Evolutionary conservation across 1,140 invertebrate species (phyloP).

Genomic region (Drosophila athabasca): DNA sequence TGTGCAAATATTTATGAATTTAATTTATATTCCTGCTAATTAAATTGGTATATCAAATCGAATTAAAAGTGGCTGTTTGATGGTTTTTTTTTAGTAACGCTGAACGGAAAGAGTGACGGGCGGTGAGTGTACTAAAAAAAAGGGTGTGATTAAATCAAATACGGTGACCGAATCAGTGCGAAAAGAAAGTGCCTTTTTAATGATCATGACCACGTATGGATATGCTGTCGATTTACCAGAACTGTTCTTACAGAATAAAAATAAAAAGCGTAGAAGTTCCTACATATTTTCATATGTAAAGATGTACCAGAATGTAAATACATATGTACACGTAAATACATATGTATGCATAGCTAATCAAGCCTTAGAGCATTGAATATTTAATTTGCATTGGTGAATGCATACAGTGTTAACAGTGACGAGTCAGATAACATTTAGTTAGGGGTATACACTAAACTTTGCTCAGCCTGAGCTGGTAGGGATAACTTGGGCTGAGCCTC

Average conservation of each 20-base stretch:
- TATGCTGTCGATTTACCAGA: slow-evolving; percentile 23
- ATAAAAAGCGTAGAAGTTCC: slow-evolving; percentile 21
- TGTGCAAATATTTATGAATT: slow-evolving; percentile 53
- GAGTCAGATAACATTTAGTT: slow-evolving; percentile 17
- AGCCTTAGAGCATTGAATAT: slow-evolving; percentile 27
- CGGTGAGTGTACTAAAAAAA: slow-evolving; percentile 35
- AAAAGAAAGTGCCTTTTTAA: slow-evolving; percentile 53
- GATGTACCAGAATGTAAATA: slow-evolving; percentile 15
- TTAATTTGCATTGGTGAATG: slow-evolving; percentile 5
- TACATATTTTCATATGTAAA: slow-evolving; percentile 17
- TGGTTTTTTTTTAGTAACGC: slow-evolving; percentile 36
- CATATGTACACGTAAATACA: slow-evolving; percentile 17
- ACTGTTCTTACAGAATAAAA: slow-evolving; percentile 21
- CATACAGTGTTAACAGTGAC: background rate
- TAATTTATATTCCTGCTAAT: slow-evolving; percentile 11
- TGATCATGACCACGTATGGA: slow-evolving; percentile 4
- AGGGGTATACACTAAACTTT: slow-evolving; percentile 22
- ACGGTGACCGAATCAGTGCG: slow-evolving; percentile 10
- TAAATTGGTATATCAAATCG: slow-evolving; percentile 32
- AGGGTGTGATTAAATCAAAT: slow-evolving; percentile 33
- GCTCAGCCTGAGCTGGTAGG: background rate
- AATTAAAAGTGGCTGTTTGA: slow-evolving; percentile 36
- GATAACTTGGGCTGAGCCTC: slow-evolving; percentile 40
- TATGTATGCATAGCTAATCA: slow-evolving; percentile 25
- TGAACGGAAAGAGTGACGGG: slow-evolving; percentile 48